Percentiles rank a stretch among this genome's conserved stretches.
Conservation (phyloP, 2,888 invertebrate species). For the Choreutis nemorana region DNA sequence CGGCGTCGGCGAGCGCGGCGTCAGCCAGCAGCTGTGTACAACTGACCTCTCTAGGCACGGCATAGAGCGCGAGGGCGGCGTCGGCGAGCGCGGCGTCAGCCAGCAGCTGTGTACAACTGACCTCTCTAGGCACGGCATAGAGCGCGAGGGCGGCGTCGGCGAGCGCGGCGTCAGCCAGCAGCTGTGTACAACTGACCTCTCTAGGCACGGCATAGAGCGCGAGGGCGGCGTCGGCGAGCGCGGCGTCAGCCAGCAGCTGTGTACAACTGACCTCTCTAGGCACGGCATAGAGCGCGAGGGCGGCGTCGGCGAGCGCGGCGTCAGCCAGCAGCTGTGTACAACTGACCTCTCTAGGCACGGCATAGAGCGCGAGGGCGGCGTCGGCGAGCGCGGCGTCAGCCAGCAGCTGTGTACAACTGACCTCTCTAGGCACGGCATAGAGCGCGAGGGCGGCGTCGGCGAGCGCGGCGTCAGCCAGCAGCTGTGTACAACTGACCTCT, state of each 20-base stretch:
- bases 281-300: background rate
- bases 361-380: conserved; percentile 75
- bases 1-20: background rate
- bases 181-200: conserved; percentile 55
- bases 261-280: background rate
- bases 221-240: conserved; percentile 79
- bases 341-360: conserved; percentile 74
- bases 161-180: background rate
- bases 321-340: conserved; percentile 19
- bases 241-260: conserved; percentile 82
- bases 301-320: background rate
- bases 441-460: background rate
- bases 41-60: conserved; percentile 74
- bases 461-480: background rate
- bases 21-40: conserved; percentile 19
- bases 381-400: conserved; percentile 86
- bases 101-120: conserved; percentile 52
- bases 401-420: conserved; percentile 52
- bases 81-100: conserved; percentile 86
- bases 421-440: background rate
- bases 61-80: conserved; percentile 75
- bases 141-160: background rate
- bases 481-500: conserved; percentile 55
- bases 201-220: conserved; percentile 75
- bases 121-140: background rate